Base-by-base conservation (phyloP, 2,888 invertebrate species). In the Hirtodrosophila alboralis region DNA sequence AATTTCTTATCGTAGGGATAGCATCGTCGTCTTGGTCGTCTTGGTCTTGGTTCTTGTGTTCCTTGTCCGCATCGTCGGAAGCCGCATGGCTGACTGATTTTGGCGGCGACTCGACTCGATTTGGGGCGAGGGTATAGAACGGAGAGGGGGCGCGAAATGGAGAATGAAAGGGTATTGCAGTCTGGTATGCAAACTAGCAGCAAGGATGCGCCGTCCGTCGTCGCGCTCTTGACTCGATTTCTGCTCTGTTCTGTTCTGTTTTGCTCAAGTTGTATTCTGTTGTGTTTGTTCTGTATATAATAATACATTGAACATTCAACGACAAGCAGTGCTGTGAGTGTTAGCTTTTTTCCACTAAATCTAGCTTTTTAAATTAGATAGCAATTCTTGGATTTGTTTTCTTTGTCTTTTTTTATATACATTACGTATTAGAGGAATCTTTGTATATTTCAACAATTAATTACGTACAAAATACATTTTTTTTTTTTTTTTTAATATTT, bases 1-100 rank as follows among this genome's bases (percentile, higher is more conserved):
- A 89, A 89, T 89, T 89, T 90, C 89, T 87, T 89, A 89, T 89
- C 90, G 87, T 86, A 88, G 84, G 87, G 84, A 84, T 87, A 87
- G 87, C 84, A 87, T 87, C 86, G 85, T 74, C 75, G 65, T 69
- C 65, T 31, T 58, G 47, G 41, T 57, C 57, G 48, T 38, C 53
- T 34, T 38, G 21, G 30, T 23, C 54, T 16, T 38, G 45, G 36
- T 36, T 37, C 23, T 30, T 36, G 51, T 47, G 48, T 66, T 56
- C 48, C 58, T 59, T 8, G 23, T 23, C 23, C 23, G 23, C 23
- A 23, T 23, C 59, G 74, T 79, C 84, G 84, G 84, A 75, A 80
- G 84, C 79, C 75, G 62, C 72, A 75, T 76, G 77, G 77, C 77
- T 75, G 83, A 78, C 77, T 77, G 77, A 77, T 77, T 77, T 65